Percentiles rank a stretch among this genome's conserved stretches.
phyloP scores from a whole-genome alignment of 1,140 invertebrate species.

The Diabrotica undecimpunctata region DNA sequence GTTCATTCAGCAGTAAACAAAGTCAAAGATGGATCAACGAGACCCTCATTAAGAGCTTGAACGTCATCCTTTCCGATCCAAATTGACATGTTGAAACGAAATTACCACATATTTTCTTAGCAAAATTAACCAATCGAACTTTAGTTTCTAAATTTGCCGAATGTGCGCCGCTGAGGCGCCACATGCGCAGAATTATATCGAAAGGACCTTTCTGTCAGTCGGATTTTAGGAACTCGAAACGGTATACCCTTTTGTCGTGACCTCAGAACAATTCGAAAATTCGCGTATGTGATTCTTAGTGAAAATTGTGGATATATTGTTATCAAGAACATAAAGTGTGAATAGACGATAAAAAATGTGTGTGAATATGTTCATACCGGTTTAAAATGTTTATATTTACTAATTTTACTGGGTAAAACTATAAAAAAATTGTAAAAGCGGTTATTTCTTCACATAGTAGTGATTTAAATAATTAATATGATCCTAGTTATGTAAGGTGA shows the following conservation, averaged over 20 bases:
- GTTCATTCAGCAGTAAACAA: neutral
- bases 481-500: no score
- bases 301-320: no score
- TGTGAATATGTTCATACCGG: no score
- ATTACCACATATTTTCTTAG: conserved; percentile 36
- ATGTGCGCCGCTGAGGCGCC: conserved; percentile 37
- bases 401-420: no score
- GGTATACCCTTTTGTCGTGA: neutral
- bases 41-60: neutral
- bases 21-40: neutral
- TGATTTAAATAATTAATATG: no score
- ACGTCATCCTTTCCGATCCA: conserved; percentile 14
- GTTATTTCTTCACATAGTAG: no score
- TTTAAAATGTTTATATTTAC: no score
- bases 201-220: conserved; percentile 37
- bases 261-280: neutral
- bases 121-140: conserved; percentile 45
- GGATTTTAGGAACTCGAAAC: conserved; percentile 34
- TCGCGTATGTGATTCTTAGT: no score
- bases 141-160: conserved; percentile 32
- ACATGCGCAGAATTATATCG: conserved; percentile 40
- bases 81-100: conserved; percentile 26
- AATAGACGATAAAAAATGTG: no score
- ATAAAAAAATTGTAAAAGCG: no score
- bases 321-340: no score